A percentile compares a stretch with the other conserved stretches of the same genome.
phyloP scores from a whole-genome alignment of 1,140 invertebrate genomes.

The Cherax quadricarinatus region DNA sequence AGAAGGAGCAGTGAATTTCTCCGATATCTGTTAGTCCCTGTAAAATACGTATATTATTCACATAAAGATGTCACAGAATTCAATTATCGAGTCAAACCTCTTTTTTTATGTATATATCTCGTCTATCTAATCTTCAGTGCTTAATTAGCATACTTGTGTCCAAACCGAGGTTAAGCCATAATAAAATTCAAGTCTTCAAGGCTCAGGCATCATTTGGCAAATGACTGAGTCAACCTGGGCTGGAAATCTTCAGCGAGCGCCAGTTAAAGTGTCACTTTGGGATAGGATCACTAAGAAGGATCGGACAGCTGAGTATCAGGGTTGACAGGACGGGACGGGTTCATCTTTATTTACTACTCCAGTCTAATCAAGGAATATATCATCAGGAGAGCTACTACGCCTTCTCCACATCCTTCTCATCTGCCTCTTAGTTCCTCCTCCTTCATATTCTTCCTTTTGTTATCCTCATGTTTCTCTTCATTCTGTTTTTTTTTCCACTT shows the following conservation, averaged over 20 bases:
- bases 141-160: not conserved
- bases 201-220: not conserved
- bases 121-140: not conserved
- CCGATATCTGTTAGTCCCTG: not conserved
- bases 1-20: no score
- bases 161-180: not conserved
- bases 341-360: not conserved
- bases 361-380: no score
- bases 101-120: not conserved
- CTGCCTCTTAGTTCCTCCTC: no score
- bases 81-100: not conserved
- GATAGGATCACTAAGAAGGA: not conserved
- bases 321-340: not conserved
- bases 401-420: no score
- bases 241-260: not conserved
- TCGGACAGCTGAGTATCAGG: not conserved
- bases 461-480: no score
- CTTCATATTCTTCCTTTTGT: no score
- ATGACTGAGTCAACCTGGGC: not conserved
- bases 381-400: no score
- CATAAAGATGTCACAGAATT: not conserved
- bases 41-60: not conserved
- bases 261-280: not conserved
- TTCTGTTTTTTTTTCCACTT: no score
- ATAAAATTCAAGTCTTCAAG: not conserved